Percentiles rank a stretch among this genome's conserved stretches.
These are phyloP conservation scores for Diplolepis rosae DNA, from an alignment of 2,888 invertebrate species.

Conservation along the genomic window DNA sequence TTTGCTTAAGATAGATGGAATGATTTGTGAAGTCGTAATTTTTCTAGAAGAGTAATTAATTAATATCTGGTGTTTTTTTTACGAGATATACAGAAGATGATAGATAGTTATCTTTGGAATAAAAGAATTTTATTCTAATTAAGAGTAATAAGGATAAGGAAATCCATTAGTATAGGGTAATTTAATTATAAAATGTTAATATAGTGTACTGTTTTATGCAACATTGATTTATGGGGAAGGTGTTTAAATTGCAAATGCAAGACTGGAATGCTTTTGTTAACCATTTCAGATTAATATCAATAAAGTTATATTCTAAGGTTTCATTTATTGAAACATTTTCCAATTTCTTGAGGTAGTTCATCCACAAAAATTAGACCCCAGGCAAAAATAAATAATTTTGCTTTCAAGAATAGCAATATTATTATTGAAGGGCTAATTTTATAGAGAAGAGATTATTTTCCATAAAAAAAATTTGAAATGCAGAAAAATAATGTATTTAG, in stretches of 20 bases:
- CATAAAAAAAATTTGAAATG: no score
- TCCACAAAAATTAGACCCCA: no score
- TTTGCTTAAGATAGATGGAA: slow-evolving; percentile 14
- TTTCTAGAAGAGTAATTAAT: slow-evolving; percentile 21
- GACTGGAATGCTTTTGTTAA: no score
- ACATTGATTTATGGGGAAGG: background rate
- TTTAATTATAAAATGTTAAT: slow-evolving; percentile 17
- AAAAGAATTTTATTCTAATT: slow-evolving; percentile 27
- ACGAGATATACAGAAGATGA: slow-evolving; percentile 9
- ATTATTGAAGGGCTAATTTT: no score
- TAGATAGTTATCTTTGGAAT: slow-evolving; percentile 1
- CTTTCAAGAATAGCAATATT: no score
- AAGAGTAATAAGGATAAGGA: background rate
- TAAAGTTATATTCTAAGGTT: no score
- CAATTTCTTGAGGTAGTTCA: no score
- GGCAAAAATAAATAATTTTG: no score
- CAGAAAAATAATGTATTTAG: no score
- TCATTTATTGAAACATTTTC: no score
- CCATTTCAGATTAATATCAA: no score
- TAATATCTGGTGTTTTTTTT: slow-evolving; percentile 12
- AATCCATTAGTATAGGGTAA: background rate
- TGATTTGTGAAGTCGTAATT: slow-evolving; percentile 17
- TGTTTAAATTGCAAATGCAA: background rate
- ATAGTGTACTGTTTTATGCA: background rate
- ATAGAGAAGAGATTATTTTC: no score